Percentiles rank a stretch among this genome's conserved stretches.
phyloP scores from a whole-genome alignment of 2,888 invertebrate genomes.

The Drosophila monieri region DNA sequence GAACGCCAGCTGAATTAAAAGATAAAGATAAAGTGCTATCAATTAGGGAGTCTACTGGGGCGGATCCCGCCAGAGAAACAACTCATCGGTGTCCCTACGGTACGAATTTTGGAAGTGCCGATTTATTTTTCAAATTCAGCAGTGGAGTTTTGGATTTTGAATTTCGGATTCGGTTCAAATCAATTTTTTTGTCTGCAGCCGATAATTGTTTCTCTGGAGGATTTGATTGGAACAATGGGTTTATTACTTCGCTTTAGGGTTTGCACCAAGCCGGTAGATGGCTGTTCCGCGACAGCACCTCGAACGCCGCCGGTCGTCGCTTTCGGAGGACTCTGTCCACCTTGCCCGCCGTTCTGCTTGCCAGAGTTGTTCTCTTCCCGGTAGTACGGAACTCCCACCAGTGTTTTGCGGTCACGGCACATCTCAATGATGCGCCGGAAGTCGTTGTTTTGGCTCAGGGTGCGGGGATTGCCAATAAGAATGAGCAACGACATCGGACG shows the following conservation, averaged over 20 bases:
- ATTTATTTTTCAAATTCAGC: conserved; percentile 13
- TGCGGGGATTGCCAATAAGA: conserved; percentile 84
- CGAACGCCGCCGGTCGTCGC: not conserved
- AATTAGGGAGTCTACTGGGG: not conserved
- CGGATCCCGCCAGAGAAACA: conserved; percentile 18
- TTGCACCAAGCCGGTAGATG: conserved; percentile 33
- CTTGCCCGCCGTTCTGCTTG: conserved; percentile 35
- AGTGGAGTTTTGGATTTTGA: not conserved
- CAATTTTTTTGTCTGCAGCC: conserved; percentile 7
- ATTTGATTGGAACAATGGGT: conserved; percentile 29
- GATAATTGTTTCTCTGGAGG: conserved; percentile 47
- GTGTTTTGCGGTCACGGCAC: conserved; percentile 64
- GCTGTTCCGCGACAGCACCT: not conserved
- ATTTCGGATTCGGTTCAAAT: not conserved
- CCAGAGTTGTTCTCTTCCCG: conserved; percentile 42
- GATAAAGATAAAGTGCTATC: not conserved
- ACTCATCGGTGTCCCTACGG: not conserved
- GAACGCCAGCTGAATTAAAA: not conserved
- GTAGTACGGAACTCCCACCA: conserved; percentile 59
- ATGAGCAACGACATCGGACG: conserved; percentile 87
- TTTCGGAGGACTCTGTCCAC: conserved; percentile 9
- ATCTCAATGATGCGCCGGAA: conserved; percentile 73
- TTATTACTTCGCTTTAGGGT: conserved; percentile 59
- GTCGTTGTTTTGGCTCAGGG: conserved; percentile 78
- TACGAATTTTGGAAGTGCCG: conserved; percentile 2